A percentile compares a stretch with the other conserved stretches of the same genome.
phyloP scores from a whole-genome alignment of 2,888 invertebrate species.

The Caenorhabditis wallacei region DNA sequence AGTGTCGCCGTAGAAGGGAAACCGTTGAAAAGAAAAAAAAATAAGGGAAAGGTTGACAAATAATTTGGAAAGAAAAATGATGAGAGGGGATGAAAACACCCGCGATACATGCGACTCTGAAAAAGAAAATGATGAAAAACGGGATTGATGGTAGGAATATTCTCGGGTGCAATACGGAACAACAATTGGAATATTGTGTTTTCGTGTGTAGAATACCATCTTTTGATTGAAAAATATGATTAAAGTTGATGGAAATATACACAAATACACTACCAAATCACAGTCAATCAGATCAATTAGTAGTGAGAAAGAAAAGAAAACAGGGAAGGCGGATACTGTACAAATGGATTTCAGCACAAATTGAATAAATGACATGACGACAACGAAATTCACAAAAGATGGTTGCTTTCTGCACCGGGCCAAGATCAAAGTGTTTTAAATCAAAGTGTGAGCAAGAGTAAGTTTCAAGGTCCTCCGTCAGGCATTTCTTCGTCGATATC shows the following conservation, averaged over 20 bases:
- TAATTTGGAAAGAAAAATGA: constrained; percentile 29
- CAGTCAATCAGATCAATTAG: constrained; percentile 49
- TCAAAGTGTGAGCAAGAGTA: not conserved
- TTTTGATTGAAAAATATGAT: constrained; percentile 19
- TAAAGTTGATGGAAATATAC: constrained; percentile 4
- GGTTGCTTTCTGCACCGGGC: constrained; percentile 40
- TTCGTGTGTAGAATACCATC: constrained; percentile 7
- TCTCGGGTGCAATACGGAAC: not conserved
- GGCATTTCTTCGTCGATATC: constrained; percentile 56
- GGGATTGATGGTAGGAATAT: not conserved
- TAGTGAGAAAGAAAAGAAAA: constrained; percentile 21
- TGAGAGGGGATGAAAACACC: constrained; percentile 45
- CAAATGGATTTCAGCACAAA: constrained; percentile 18
- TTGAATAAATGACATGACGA: constrained; percentile 17
- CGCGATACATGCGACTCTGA: constrained; percentile 49
- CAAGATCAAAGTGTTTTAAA: constrained; percentile 26
- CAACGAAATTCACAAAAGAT: constrained; percentile 1
- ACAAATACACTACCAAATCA: constrained; percentile 50
- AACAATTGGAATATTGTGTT: not conserved
- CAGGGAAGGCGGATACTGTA: constrained; percentile 22
- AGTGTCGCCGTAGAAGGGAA: constrained; percentile 36
- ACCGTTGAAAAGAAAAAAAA: constrained; percentile 28
- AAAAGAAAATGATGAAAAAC: constrained; percentile 20
- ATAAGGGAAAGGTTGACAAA: constrained; percentile 12
- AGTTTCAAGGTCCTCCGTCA: constrained; percentile 20